Base-by-base conservation (phyloP, 2,888 invertebrate genomes). In the Pteria penguin region DNA sequence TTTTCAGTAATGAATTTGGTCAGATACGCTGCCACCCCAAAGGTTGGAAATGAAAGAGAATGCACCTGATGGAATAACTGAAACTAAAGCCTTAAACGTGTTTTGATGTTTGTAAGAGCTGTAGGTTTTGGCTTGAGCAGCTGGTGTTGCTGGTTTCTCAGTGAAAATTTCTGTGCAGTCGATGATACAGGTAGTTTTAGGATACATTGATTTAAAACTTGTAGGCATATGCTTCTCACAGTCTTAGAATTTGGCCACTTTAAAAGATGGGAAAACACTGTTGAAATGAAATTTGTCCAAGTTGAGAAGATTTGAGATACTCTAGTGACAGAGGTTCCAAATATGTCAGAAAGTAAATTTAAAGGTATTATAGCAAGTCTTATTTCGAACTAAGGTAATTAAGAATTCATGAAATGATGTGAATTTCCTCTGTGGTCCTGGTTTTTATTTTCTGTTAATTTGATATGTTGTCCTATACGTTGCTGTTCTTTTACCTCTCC, bases 101-200 rank as follows among this genome's bases (percentile, higher is more conserved):
- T 71, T 71, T 14, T 55, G n/a, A 26, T 62, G 60, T 22, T 66
- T 66, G 29, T 66, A 66, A 5, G 55, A 29, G 66, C 66, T 66
- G n/a, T 63, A 72, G 24, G 66, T 66, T 26, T 27, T 32, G 2
- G 33, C 2, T 26, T 72, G 58, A 4, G 45, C 65, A 22, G 58
- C 29, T 26, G 66, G 66, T 1, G 57, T 29, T n/a, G 4, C 22
- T 18, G 66, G 60, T 36, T 36, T 55, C 29, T 58, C 27, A 60
- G 66, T 45, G 45, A 72, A 72, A n/a, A 67, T 32, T 24, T 73
- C 73, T 22, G 73, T 60, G 52, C 73, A 73, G 32, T 67, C 73
- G 60, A 73, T 72, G 24, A 72, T 72, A 14, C 33, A 3, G n/a
- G 36, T 57, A 36, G 73, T 73, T 31, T 67, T 36, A 2, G 73